A percentile compares a stretch with the other conserved stretches of the same genome.
Evolutionary conservation across 2,113 vertebrate species (phyloP).

Genomic region (Seriola aureovittata): DNA sequence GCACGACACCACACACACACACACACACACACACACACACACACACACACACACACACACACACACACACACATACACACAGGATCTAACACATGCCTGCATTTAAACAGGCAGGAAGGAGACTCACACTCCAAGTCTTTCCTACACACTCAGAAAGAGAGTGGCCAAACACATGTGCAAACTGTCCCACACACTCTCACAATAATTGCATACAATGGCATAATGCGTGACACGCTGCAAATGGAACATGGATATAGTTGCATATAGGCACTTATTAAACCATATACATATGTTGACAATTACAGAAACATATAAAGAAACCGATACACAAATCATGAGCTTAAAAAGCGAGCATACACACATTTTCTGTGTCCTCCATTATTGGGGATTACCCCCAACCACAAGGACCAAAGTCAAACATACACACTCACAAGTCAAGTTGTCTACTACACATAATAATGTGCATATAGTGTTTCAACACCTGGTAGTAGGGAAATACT

Average conservation of each 20-base stretch:
- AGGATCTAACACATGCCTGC: slow-evolving; percentile 49
- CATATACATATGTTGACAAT: slow-evolving; percentile 39
- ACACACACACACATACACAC: background rate
- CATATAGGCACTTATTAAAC: slow-evolving; percentile 25
- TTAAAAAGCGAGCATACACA: background rate
- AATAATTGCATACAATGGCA: slow-evolving; percentile 41
- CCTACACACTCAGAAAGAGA: slow-evolving; percentile 28
- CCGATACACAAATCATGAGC: background rate
- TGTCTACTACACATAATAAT: background rate
- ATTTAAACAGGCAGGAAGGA: slow-evolving; percentile 58
- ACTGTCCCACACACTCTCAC: slow-evolving; percentile 40
- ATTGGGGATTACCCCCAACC: background rate
- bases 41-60: slow-evolving; percentile 29
- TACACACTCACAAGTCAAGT: background rate
- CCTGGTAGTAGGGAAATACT: background rate
- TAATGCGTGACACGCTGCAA: slow-evolving; percentile 37
- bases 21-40: slow-evolving; percentile 32
- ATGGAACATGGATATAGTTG: slow-evolving; percentile 34
- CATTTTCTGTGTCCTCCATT: background rate
- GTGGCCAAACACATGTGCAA: slow-evolving; percentile 19
- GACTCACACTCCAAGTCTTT: slow-evolving; percentile 23
- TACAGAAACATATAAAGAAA: slow-evolving; percentile 37
- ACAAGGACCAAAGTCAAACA: background rate
- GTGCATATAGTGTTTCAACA: background rate
- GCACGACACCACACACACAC: slow-evolving; percentile 34